Base-by-base conservation (phyloP, 2,113 vertebrate species). In the Pimephales promelas region DNA sequence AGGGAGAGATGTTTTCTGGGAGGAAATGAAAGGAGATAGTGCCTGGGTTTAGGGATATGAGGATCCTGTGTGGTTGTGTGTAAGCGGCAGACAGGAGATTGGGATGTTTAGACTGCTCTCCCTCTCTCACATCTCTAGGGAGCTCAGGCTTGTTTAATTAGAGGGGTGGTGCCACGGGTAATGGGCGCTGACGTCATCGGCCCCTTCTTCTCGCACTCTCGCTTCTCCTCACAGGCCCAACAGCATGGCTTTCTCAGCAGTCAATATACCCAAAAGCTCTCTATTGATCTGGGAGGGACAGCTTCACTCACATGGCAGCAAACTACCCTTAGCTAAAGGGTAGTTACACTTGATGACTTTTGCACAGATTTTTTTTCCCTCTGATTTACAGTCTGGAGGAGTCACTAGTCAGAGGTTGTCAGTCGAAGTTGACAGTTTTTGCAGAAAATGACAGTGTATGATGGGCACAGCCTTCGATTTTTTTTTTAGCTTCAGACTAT, bases 71-170 rank as follows among this genome's bases (percentile, higher is more conserved):
- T 84, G 76, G 34, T 54, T 24, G 77, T 34, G 82, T 62, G 24
- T 26, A 10, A 47, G 71, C 66, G 24, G 5, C 49, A 71, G 81
- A 84, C 66, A 79, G 81, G 70, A 85, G 84, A 87, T 83, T 81
- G 82, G 83, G 72, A 72, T 85, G 89, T 87, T 88, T 85, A 85
- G 80, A 85, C 85, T 88, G 54, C 68, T 87, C 76, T 83, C 82
- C 40, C 76, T 83, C 74, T 85, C 84, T 83, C 28, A 70, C 72
- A 75, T 82, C 88, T 76, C 81, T 43, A 14, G 83, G 79, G 86
- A 87, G 49, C 40, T 59, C 49, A 36, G 84, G 79, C 82, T 75
- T 86, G 84, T 86, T 85, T 86, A 87, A 87, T 80, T 77, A 88
- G 80, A 77, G 68, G 57, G 89, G 86, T 74, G 84, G 84, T 83